Conservation (phyloP, 1,140 invertebrate genomes). For the Drosophila pachea region DNA sequence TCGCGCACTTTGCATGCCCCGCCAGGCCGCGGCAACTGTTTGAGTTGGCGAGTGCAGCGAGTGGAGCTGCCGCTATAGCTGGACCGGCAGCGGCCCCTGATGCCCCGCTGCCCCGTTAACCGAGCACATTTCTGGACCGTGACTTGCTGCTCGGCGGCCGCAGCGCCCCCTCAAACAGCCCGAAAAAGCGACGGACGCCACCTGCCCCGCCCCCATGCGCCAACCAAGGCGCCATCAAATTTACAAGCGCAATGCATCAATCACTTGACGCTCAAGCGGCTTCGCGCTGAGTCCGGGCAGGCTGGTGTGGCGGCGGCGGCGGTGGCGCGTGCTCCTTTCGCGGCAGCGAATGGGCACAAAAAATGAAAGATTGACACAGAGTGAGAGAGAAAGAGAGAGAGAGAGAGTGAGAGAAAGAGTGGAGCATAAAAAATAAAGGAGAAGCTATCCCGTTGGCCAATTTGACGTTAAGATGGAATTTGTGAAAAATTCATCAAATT, state of each 20-base stretch:
- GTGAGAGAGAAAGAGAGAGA: conserved; percentile 1
- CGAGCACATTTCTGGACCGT: conserved; percentile 12
- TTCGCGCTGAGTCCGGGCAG: conserved; percentile 31
- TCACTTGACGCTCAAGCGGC: conserved; percentile 57
- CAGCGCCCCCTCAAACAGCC: background rate
- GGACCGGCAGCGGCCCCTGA: background rate
- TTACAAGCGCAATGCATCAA: conserved; percentile 76
- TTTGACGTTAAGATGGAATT: conserved; percentile 74
- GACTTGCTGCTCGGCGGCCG: conserved; percentile 11
- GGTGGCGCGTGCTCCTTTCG: conserved; percentile 1
- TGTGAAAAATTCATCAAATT: conserved; percentile 75
- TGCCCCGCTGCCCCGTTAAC: background rate
- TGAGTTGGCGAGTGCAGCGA: conserved; percentile 45
- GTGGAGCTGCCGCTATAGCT: background rate
- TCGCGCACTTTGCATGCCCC: conserved; percentile 72
- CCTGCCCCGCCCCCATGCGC: conserved; percentile 8
- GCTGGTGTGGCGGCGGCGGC: background rate
- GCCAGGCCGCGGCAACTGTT: conserved; percentile 33
- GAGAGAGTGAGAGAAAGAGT: conserved; percentile 3
- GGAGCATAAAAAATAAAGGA: conserved; percentile 32
- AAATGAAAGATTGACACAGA: background rate
- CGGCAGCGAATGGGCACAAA: conserved; percentile 46
- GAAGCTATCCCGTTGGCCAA: conserved; percentile 49
- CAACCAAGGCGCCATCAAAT: conserved; percentile 59
- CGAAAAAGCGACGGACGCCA: conserved; percentile 6